Percentiles rank a stretch among this genome's conserved stretches.
These are phyloP conservation scores for Bombylius discolor DNA, from an alignment of 2,888 invertebrate genomes.

Conservation along the genomic window DNA sequence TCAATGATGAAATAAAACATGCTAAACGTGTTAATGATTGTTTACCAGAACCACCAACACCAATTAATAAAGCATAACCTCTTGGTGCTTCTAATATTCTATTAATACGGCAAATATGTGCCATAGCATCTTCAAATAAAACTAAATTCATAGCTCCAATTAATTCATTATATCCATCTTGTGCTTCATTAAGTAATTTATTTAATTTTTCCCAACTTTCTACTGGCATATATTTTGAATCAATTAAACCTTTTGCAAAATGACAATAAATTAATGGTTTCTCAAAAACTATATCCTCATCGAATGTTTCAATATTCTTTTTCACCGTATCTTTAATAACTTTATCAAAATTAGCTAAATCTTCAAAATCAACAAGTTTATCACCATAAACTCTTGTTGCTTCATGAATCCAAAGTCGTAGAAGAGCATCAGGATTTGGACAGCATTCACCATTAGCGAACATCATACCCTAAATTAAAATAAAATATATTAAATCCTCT, in stretches of 20 bases:
- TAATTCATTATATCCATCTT: conserved; percentile 77
- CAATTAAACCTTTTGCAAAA: conserved; percentile 82
- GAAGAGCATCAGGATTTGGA: conserved; percentile 53
- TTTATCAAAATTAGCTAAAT: conserved; percentile 60
- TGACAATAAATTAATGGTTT: conserved; percentile 82
- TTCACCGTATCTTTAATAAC: conserved; percentile 61
- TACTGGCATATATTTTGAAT: conserved; percentile 79
- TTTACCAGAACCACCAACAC: conserved; percentile 91
- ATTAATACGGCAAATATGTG: conserved; percentile 82
- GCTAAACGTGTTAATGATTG: conserved; percentile 81
- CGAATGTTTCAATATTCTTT: conserved; percentile 60
- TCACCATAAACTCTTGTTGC: conserved; percentile 82
- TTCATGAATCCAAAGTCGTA: conserved; percentile 83
- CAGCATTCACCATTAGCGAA: conserved; percentile 68
- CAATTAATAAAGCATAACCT: conserved; percentile 83
- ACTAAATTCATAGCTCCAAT: conserved; percentile 87
- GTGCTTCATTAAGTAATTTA: conserved; percentile 63
- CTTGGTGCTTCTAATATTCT: conserved; percentile 83
- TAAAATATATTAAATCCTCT: too few relatives aligned
- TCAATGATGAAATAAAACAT: conserved; percentile 78
- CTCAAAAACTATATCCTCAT: conserved; percentile 56
- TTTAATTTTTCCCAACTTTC: conserved; percentile 55
- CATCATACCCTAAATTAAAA: conserved; percentile 55
- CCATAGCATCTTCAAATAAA: conserved; percentile 89
- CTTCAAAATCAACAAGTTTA: conserved; percentile 70